Conservation (phyloP, 2,888 invertebrate species). For the Pseudoips prasinana region DNA sequence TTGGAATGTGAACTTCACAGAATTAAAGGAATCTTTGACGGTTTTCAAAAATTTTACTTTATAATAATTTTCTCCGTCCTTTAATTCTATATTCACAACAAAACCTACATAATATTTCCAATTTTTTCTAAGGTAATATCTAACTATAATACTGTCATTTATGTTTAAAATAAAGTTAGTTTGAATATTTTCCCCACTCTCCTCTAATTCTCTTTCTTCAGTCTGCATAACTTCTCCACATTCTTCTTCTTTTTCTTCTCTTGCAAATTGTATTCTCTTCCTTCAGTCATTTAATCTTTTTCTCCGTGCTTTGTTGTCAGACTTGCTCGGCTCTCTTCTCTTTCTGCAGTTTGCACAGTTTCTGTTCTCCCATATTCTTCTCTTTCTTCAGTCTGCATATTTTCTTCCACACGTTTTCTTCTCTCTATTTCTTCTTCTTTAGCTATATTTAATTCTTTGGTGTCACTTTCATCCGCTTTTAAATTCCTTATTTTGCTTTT, state of each 20-base stretch:
- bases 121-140: slow-evolving; percentile 5
- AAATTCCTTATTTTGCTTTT: background rate
- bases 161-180: slow-evolving; percentile 1
- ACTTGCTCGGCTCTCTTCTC: too few species aligned
- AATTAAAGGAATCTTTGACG: slow-evolving; percentile 5
- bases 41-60: slow-evolving; percentile 7
- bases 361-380: too few species aligned
- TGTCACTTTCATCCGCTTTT: background rate
- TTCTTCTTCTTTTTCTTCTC: background rate
- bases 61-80: slow-evolving; percentile 5
- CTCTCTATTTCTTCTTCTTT: background rate
- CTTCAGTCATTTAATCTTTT: too few species aligned
- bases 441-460: slow-evolving; percentile 1
- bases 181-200: background rate
- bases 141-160: slow-evolving; percentile 1
- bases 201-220: background rate
- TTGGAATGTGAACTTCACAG: slow-evolving; percentile 6
- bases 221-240: slow-evolving; percentile 1
- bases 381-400: too few species aligned
- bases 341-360: too few species aligned
- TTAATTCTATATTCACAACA: slow-evolving; percentile 5
- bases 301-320: too few species aligned
- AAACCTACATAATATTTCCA: slow-evolving; percentile 8
- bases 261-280: too few species aligned
- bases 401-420: slow-evolving; percentile 1